Percentiles rank a stretch among this genome's conserved stretches.
Conservation (phyloP, 2,888 invertebrate genomes). For the Drosophila kokeensis region DNA sequence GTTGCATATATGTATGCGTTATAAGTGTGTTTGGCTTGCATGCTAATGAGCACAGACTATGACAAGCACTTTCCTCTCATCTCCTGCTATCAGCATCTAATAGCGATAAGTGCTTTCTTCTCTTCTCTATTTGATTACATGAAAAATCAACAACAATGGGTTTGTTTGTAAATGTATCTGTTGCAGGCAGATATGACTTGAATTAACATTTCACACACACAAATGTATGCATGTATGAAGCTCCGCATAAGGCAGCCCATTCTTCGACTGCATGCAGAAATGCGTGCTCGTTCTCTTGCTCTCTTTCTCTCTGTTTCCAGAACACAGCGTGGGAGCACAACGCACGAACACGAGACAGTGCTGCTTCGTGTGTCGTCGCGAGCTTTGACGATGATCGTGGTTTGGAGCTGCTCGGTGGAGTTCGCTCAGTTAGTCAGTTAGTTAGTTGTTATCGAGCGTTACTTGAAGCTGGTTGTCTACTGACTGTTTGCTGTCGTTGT, state of each 20-base stretch:
- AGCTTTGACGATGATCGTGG: constrained; percentile 43
- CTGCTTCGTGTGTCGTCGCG: constrained; percentile 20
- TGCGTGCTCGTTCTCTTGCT: neutral
- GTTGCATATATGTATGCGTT: neutral
- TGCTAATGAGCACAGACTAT: constrained; percentile 16
- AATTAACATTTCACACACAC: constrained; percentile 35
- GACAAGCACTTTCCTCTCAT: neutral
- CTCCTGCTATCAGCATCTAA: constrained; percentile 2
- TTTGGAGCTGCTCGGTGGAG: constrained; percentile 35
- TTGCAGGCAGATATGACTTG: constrained; percentile 21
- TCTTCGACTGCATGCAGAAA: constrained; percentile 47
- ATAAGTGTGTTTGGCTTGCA: constrained; percentile 26
- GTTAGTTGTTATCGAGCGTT: constrained; percentile 75
- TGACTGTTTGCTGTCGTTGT: constrained; percentile 41
- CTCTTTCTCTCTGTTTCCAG: constrained; percentile 20
- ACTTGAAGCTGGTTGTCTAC: constrained; percentile 66
- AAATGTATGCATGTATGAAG: constrained; percentile 3
- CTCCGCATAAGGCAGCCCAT: constrained; percentile 32
- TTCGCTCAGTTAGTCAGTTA: constrained; percentile 29
- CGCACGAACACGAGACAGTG: constrained; percentile 20
- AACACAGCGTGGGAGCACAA: constrained; percentile 13
- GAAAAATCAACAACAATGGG: constrained; percentile 46
- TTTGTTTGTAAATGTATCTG: constrained; percentile 2
- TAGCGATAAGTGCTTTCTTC: constrained; percentile 24
- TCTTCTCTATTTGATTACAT: constrained; percentile 44